These are phyloP conservation scores for Pipa parva DNA, from an alignment of 2,113 vertebrate species.

Conservation along the genomic window DNA sequence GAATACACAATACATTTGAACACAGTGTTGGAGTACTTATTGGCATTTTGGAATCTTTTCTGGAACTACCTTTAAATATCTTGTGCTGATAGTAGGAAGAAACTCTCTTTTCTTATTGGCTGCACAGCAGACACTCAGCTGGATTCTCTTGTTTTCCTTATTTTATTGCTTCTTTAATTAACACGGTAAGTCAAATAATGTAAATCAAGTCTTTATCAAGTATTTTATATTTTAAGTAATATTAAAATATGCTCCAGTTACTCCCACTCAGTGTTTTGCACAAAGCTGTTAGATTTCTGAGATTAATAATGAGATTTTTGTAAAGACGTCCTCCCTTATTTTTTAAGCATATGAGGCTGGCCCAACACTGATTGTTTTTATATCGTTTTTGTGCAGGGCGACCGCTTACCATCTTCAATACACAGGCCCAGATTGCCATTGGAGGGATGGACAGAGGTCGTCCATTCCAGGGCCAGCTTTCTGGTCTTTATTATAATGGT, in stretches of 20 bases:
- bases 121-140: neutral
- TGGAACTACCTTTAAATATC: neutral
- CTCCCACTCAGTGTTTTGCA: too few relatives aligned
- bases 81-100: neutral
- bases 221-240: too few relatives aligned
- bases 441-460: slow-evolving; percentile 90
- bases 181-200: neutral
- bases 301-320: too few relatives aligned
- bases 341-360: too few relatives aligned
- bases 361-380: slow-evolving; percentile 60
- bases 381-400: slow-evolving; percentile 73
- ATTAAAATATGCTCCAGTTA: too few relatives aligned
- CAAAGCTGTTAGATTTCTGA: too few relatives aligned
- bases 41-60: neutral
- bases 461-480: slow-evolving; percentile 96
- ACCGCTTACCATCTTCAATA: slow-evolving; percentile 99
- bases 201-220: too few relatives aligned
- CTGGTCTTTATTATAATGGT: slow-evolving; percentile 96
- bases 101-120: neutral
- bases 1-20: too few relatives aligned
- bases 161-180: neutral
- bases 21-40: too few relatives aligned
- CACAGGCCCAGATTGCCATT: slow-evolving; percentile 95
- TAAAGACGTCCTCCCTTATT: too few relatives aligned
- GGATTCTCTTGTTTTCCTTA: neutral